Percentiles rank a stretch among this genome's conserved stretches.
These are phyloP conservation scores for Puma concolor DNA, from an alignment of 2,113 vertebrate genomes.

Conservation along the genomic window DNA sequence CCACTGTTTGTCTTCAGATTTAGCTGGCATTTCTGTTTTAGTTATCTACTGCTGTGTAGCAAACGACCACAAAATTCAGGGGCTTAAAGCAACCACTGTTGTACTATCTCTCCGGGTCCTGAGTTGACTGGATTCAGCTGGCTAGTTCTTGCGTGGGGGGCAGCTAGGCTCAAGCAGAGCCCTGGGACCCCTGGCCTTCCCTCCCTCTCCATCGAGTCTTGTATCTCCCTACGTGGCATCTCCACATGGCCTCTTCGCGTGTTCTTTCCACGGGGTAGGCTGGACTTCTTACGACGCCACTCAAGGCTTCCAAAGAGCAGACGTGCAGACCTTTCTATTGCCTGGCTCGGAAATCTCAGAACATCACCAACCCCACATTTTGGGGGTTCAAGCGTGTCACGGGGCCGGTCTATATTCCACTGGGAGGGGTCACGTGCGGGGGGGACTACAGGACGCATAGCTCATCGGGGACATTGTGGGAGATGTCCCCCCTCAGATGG, in stretches of 20 bases:
- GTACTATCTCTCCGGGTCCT: background rate
- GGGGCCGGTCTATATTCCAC: accelerated
- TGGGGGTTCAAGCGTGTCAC: background rate
- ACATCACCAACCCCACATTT: background rate
- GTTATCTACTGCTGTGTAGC: background rate
- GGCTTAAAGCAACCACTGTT: background rate
- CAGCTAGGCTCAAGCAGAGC: background rate
- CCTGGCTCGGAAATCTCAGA: background rate
- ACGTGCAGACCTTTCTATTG: background rate
- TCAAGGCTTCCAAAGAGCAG: background rate
- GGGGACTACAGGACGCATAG: background rate
- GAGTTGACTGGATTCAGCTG: background rate
- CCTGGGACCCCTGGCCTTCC: background rate
- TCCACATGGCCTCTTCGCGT: background rate
- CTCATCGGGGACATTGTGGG: background rate
- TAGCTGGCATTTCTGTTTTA: background rate
- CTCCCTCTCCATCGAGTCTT: background rate
- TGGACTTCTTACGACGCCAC: background rate
- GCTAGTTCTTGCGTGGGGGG: background rate
- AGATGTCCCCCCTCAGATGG: no score
- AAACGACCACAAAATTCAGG: background rate
- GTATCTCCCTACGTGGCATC: background rate
- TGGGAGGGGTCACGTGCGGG: background rate
- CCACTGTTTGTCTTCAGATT: background rate
- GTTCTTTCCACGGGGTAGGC: no score